phyloP scores from a whole-genome alignment of 1,140 invertebrate genomes.

The Rhopalosiphum maidis region DNA sequence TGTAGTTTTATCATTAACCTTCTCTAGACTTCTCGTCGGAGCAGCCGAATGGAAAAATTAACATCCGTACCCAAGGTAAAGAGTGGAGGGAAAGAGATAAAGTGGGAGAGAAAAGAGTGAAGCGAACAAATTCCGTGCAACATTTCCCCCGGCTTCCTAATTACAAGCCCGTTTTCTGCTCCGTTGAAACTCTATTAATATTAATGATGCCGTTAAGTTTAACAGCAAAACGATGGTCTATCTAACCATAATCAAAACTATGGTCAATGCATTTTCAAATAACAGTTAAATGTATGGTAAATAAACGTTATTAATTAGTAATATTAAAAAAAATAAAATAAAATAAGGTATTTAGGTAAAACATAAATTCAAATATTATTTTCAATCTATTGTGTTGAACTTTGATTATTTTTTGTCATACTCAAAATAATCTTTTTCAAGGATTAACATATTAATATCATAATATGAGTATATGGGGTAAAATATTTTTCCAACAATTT shows the following conservation, averaged over 20 bases:
- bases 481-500: not conserved
- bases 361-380: not conserved
- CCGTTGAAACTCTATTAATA: slow-evolving; percentile 50
- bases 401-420: not conserved
- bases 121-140: not conserved
- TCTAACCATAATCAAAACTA: slow-evolving; percentile 36
- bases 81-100: slow-evolving; percentile 9
- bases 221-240: slow-evolving; percentile 25
- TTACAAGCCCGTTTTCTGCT: slow-evolving; percentile 49
- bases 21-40: slow-evolving; percentile 51
- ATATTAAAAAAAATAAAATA: not conserved
- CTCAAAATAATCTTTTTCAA: not conserved
- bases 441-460: not conserved
- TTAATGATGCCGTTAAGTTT: slow-evolving; percentile 50
- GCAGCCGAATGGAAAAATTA: slow-evolving; percentile 51
- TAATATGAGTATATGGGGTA: not conserved
- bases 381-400: not conserved
- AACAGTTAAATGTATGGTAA: slow-evolving; percentile 8
- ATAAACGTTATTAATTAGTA: not conserved
- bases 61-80: slow-evolving; percentile 32
- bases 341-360: not conserved
- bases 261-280: slow-evolving; percentile 27
- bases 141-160: slow-evolving; percentile 38
- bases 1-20: slow-evolving; percentile 53
- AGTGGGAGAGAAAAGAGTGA: slow-evolving; percentile 18